Evolutionary conservation across 2,888 invertebrate species (phyloP), one percentile per base, ranked within the genome.

Genomic region (Parochlus steinenii): DNA sequence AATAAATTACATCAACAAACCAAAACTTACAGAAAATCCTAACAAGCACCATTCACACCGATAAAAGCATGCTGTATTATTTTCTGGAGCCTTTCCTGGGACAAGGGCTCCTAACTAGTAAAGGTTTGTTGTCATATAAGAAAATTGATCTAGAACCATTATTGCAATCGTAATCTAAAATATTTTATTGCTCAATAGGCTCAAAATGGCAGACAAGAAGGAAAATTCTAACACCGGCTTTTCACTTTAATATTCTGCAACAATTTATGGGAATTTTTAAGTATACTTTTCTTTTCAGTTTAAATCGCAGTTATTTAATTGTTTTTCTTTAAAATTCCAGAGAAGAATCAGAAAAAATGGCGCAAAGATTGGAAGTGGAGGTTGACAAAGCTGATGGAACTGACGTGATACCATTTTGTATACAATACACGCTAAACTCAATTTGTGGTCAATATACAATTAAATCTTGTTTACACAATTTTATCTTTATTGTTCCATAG

Each of bases 221-320:
- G 31, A 72, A 69, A 49, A 61, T 71, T 39, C 47, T 74, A n/a
- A 73, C 73, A 0, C 69, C 72, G 1, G 66, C 73, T 0, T 74
- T 74, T 46, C 74, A 74, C 46, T 74, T 72, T 40, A 71, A 67
- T 43, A 64, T 73, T 31, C 48, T 74, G 6, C 58, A 63, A 29
- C 48, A 55, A 25, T 64, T 62, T 40, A 39, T 49, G n/a, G 49
- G 51, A 31, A 45, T 50, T 32, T 56, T 56, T 33, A 55, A 17
- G 30, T 30, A 18, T 6, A 7, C 19, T 30, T 4, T 11, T 19
- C 11, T 14, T 11, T 19, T 16, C 11, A 11, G n/a, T 30, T 30
- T 4, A 18, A 30, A 22, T 22, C 6, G 10, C 6, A 22, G 6
- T 8, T 22, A 8, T 22, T 8, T 22, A 22, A 22, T 45, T 5